A percentile compares a stretch with the other conserved stretches of the same genome.
phyloP scores from a whole-genome alignment of 1,140 invertebrate species.

The Drosophila lacteicornis region DNA sequence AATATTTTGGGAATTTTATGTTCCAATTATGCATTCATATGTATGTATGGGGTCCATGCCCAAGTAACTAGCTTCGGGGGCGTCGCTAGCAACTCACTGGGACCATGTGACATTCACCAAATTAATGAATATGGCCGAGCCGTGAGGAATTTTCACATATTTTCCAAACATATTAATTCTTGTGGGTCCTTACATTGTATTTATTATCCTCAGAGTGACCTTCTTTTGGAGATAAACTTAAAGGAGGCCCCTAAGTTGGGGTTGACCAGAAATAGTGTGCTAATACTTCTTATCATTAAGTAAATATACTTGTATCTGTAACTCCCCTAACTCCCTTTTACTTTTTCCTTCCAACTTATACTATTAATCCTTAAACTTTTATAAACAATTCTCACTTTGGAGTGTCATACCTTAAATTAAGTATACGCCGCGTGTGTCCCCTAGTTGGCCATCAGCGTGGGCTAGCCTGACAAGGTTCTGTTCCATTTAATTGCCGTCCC shows the following conservation, averaged over 20 bases:
- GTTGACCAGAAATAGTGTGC: background rate
- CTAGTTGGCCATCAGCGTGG: background rate
- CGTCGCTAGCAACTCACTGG: conserved; percentile 29
- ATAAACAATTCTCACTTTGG: no score
- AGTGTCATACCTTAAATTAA: background rate
- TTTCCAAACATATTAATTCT: conserved; percentile 58
- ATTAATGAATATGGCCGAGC: conserved; percentile 69
- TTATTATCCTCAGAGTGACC: conserved; percentile 1
- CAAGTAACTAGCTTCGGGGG: conserved; percentile 30
- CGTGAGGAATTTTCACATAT: conserved; percentile 54
- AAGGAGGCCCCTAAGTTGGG: no score
- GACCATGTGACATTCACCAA: conserved; percentile 52
- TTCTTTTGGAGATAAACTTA: background rate
- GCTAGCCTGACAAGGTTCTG: conserved; percentile 51
- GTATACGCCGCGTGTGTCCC: conserved; percentile 15
- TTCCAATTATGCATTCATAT: conserved; percentile 80
- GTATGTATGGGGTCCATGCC: conserved; percentile 14
- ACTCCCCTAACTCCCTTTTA: no score
- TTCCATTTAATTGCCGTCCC: conserved; percentile 58
- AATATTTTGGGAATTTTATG: conserved; percentile 82
- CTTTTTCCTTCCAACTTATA: background rate
- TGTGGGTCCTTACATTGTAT: conserved; percentile 17
- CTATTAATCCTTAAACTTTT: background rate
- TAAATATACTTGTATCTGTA: background rate
- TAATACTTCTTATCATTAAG: background rate